These are phyloP conservation scores for Sander lucioperca DNA, from an alignment of 2,113 vertebrate species.

Conservation along the genomic window DNA sequence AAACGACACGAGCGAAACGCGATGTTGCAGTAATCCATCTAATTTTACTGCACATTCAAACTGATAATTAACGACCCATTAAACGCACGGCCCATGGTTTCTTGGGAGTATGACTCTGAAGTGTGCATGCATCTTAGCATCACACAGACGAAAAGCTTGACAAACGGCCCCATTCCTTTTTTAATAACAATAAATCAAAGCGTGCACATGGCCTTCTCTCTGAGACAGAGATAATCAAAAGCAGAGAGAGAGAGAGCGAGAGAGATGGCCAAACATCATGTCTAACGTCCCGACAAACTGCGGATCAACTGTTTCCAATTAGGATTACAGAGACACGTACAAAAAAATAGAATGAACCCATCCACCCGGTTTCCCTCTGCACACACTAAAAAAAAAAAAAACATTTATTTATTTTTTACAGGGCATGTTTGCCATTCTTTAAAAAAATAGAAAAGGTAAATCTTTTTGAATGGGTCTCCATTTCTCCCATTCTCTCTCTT, in stretches of 20 bases:
- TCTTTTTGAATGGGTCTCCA: no score
- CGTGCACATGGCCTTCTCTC: constrained; percentile 51
- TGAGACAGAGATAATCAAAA: constrained; percentile 67
- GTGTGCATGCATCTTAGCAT: constrained; percentile 57
- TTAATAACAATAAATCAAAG: constrained; percentile 73
- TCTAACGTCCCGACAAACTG: constrained; percentile 65
- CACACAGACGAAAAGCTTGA: constrained; percentile 66
- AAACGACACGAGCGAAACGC: constrained; percentile 50
- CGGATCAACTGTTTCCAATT: constrained; percentile 74
- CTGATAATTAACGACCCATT: constrained; percentile 61
- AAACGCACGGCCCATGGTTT: constrained; percentile 44
- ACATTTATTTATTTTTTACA: neutral
- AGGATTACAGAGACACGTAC: constrained; percentile 60
- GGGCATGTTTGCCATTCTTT: neutral
- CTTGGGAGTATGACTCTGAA: constrained; percentile 51
- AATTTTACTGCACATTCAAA: constrained; percentile 52
- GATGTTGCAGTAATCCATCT: constrained; percentile 42
- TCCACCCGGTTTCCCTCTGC: constrained; percentile 40
- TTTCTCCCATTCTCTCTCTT: neutral
- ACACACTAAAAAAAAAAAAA: neutral
- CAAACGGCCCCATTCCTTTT: constrained; percentile 62
- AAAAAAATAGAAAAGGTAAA: neutral
- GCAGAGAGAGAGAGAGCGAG: constrained; percentile 63
- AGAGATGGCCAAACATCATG: constrained; percentile 64
- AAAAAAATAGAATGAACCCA: constrained; percentile 57